Percentiles rank a stretch among this genome's conserved stretches.
Conservation (phyloP, 23 tunicate species). For the Clavelina lepadiformis region DNA sequence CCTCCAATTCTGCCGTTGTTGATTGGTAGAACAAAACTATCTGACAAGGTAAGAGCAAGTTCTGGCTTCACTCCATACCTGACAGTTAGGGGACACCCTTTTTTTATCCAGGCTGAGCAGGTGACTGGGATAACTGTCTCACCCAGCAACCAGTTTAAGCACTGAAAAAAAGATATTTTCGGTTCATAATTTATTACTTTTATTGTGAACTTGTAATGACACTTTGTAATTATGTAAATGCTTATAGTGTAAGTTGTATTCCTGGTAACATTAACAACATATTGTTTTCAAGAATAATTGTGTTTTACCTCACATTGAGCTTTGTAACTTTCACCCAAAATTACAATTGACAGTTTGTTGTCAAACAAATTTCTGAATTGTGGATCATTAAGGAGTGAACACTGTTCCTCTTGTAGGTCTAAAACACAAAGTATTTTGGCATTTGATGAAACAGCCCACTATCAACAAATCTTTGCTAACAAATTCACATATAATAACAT, state of each 20-base stretch:
- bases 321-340: slow-evolving; percentile 27
- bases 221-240: too few species aligned
- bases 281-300: background rate
- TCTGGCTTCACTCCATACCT: slow-evolving; percentile 25
- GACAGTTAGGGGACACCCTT: slow-evolving; percentile 6
- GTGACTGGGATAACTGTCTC: slow-evolving; percentile 9
- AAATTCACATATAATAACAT: background rate
- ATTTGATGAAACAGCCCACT: background rate
- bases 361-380: slow-evolving; percentile 11
- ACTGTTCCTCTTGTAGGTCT: background rate
- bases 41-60: slow-evolving; percentile 16
- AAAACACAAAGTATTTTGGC: background rate
- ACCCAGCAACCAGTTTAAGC: slow-evolving; percentile 26
- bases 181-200: too few species aligned
- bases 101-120: slow-evolving; percentile 6
- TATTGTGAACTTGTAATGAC: too few species aligned
- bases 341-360: slow-evolving; percentile 20
- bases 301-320: slow-evolving; percentile 34
- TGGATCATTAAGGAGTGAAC: slow-evolving; percentile 5
- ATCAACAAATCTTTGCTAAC: background rate
- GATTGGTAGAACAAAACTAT: slow-evolving; percentile 20
- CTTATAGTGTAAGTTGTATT: too few species aligned
- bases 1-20: background rate
- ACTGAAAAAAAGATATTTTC: slow-evolving; percentile 6
- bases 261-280: too few species aligned